Percentiles rank a stretch among this genome's conserved stretches.
phyloP scores from a whole-genome alignment of 2,888 invertebrate species.

The Macroteleia sp. region DNA sequence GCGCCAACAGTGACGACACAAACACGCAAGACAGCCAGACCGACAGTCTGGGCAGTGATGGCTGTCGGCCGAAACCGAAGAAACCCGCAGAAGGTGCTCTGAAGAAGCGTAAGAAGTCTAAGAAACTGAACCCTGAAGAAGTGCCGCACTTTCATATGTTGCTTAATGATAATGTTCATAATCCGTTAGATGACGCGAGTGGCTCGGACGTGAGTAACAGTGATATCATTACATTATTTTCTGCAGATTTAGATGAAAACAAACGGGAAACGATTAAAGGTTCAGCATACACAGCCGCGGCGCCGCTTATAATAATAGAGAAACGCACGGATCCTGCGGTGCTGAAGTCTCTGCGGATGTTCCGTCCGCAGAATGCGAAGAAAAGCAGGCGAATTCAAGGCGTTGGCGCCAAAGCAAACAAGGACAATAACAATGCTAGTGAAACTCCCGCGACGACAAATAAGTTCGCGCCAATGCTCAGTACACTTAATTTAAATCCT shows the following conservation, averaged over 20 bases:
- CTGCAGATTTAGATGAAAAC: conserved; percentile 81
- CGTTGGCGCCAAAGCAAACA: conserved; percentile 70
- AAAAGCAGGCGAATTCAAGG: conserved; percentile 72
- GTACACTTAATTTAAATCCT: conserved; percentile 83
- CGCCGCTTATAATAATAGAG: conserved; percentile 79
- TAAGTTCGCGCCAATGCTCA: conserved; percentile 81
- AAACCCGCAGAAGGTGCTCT: conserved; percentile 67
- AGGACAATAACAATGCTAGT: conserved; percentile 70
- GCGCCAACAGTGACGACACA: conserved; percentile 83
- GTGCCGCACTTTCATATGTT: conserved; percentile 81
- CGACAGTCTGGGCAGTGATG: conserved; percentile 84
- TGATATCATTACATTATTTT: conserved; percentile 81
- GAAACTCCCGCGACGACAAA: conserved; percentile 60
- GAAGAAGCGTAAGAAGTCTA: conserved; percentile 78
- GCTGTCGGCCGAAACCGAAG: conserved; percentile 75
- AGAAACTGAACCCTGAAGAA: conserved; percentile 84
- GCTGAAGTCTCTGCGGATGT: conserved; percentile 85
- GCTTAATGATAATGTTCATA: conserved; percentile 78
- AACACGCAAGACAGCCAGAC: conserved; percentile 85
- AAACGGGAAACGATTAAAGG: conserved; percentile 81
- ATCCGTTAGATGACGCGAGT: conserved; percentile 73
- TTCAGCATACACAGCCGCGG: conserved; percentile 78
- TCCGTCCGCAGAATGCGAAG: conserved; percentile 82
- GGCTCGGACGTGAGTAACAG: conserved; percentile 79
- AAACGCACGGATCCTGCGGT: conserved; percentile 85